Base-by-base conservation (phyloP, 2,888 invertebrate species). In the Apoda limacodes region DNA sequence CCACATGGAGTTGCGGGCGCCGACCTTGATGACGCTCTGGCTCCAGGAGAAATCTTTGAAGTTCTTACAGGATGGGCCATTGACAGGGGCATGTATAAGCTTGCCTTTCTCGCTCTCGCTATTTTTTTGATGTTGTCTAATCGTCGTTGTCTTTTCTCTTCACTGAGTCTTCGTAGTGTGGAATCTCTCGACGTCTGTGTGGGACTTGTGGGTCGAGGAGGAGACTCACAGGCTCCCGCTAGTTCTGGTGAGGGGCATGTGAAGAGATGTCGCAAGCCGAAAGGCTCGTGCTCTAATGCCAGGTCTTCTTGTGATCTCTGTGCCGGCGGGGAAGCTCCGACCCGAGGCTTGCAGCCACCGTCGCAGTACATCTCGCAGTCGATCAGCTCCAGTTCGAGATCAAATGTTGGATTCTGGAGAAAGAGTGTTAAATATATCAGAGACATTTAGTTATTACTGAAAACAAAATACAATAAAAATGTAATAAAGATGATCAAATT, bases 171-270 rank as follows among this genome's bases (percentile, higher is more conserved):
- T 43, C 88, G 86, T 36, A 91, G 85, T 32, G 90, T 81, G 13
- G 91, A 82, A 47, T 91, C 90, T 28, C 86, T 83, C 40, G 90
- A 87, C 54, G 88, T 88, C 43, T 87, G 82, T 7, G 90, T 91
- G 4, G 92, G 92, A 54, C 90, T 91, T n/a, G 91, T 92, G 2
- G 91, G 89, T 46, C 88, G 85, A 0, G 92, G 92, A 0, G 92
- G 92, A 1, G 92, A 92, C 43, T 70, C 66, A 19, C 68, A 69
- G n/a, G 64, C 49, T 2, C 57, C 60, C 2, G 57, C 51, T 2
- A 51, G 50, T 20, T 64, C 68, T 9, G 66, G 59, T 5, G 63
- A 60, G 6, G 60, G 63, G 14, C 52, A 45, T 4, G 57, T 44
- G 44, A 61, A 60, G n/a, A 66, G 46, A 26, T 65, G 66, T 3